Conservation (phyloP, 2,888 invertebrate species). For the Lissonota sp. region DNA sequence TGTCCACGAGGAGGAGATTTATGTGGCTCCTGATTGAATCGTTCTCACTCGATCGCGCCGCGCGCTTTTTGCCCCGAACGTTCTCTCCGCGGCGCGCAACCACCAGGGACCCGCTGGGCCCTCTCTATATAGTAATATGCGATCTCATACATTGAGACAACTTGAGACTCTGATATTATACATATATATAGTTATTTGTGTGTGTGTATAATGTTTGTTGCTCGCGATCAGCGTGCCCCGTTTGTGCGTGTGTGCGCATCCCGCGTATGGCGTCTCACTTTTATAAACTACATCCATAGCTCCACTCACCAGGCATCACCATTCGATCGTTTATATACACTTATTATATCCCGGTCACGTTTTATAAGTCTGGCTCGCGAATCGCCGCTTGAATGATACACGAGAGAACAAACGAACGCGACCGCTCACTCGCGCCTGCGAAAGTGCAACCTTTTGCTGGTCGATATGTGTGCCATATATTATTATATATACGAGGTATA, state of each 20-base stretch:
- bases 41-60: slow-evolving; percentile 84
- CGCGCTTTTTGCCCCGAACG: slow-evolving; percentile 81
- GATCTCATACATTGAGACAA: slow-evolving; percentile 20
- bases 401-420: slow-evolving; percentile 40
- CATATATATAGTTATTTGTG: slow-evolving; percentile 48
- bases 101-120: slow-evolving; percentile 59
- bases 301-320: slow-evolving; percentile 35
- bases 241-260: slow-evolving; percentile 45
- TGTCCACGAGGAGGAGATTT: slow-evolving; percentile 83
- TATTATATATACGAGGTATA: neutral
- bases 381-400: slow-evolving; percentile 32
- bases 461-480: slow-evolving; percentile 12
- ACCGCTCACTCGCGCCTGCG: slow-evolving; percentile 14
- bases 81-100: slow-evolving; percentile 68
- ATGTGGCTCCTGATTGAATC: slow-evolving; percentile 84
- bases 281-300: slow-evolving; percentile 13
- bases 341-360: slow-evolving; percentile 63
- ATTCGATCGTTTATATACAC: slow-evolving; percentile 47
- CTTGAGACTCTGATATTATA: too few species aligned
- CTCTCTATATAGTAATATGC: slow-evolving; percentile 49
- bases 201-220: slow-evolving; percentile 21
- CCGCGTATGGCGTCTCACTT: slow-evolving; percentile 62
- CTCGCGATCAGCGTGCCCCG: slow-evolving; percentile 47
- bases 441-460: slow-evolving; percentile 2
- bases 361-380: slow-evolving; percentile 59